Evolutionary conservation across 2,113 vertebrate genomes (phyloP).

Genomic region (crab-eating macaque (Macaca fascicularis)): DNA sequence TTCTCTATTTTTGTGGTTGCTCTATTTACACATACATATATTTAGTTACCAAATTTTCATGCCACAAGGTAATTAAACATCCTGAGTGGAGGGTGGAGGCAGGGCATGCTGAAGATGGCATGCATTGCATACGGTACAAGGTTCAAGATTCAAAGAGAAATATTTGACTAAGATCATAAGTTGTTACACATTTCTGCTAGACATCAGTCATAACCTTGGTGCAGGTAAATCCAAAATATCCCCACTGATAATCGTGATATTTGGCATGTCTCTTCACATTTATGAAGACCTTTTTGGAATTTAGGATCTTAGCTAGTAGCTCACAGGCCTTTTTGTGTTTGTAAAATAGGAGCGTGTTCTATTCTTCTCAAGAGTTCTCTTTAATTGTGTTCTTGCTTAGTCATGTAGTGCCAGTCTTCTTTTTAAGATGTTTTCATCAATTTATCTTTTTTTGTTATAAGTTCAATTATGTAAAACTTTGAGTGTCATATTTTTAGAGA

Average conservation of each 20-base stretch:
- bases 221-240: not conserved
- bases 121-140: rapidly evolving
- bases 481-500: not conserved
- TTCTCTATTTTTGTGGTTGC: too few species aligned
- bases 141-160: not conserved
- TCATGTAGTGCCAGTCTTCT: not conserved
- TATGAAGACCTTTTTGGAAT: not conserved
- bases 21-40: too few species aligned
- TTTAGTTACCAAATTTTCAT: not conserved
- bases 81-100: not conserved
- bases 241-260: not conserved
- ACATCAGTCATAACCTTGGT: not conserved
- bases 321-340: not conserved
- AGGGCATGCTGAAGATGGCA: not conserved
- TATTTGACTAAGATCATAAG: not conserved
- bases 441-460: not conserved
- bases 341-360: not conserved
- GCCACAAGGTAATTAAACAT: not conserved
- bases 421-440: not conserved
- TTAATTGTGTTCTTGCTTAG: not conserved
- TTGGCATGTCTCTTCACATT: not conserved
- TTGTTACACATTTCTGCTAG: not conserved
- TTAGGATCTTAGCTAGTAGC: not conserved
- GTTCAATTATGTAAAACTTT: not conserved
- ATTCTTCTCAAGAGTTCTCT: not conserved